Base-by-base conservation (phyloP, 2,888 invertebrate genomes). In the Allacma fusca region DNA sequence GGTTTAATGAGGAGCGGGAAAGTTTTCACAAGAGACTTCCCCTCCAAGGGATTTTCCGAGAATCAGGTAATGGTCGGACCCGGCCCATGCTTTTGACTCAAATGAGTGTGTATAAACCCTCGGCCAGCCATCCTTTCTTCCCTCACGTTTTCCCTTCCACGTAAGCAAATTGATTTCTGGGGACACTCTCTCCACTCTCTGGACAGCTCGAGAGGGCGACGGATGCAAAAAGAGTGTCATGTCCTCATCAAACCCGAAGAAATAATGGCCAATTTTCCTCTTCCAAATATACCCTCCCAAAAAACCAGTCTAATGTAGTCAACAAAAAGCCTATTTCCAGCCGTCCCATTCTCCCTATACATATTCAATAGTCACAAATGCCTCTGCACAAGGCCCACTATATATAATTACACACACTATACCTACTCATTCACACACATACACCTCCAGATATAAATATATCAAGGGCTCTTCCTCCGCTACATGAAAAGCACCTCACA, bases 191-290 rank as follows among this genome's bases (percentile, higher is more conserved):
- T 34, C 34, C 34, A 34, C 9, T 34, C 34, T 34, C 28, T 80
- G 76, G 23, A 83, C 79, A 62, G 83, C 82, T 44, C n/a, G 80
- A 75, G 9, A 83, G 76, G 40, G 82, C 83, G 59, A 83, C 79
- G 19, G 80, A 26, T n/a, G 83, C 80, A 59, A 83, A 78, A n/a
- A 80, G 75, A 73, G 80, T 34, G 34, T 81, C 75, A 82, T 50
- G 65, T 81, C 79, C 34, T 74, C 78, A 75, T 82, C 80, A 74
- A 71, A 65, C 79, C 79, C 71, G 64, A 34, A 34, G 34, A 4
- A 64, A 23, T 24, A 23, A 16, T 64, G 2, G 16, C 23, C 7
- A 9, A 23, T 64, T 64, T 21, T 21, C 13, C 34, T 4, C 29
- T 28, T 28, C 7, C 24, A 57, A 7, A 57, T 16, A 44, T 16